Evolutionary conservation across 1,140 invertebrate species (phyloP).

Genomic region (Luehdorfia chinensis): DNA sequence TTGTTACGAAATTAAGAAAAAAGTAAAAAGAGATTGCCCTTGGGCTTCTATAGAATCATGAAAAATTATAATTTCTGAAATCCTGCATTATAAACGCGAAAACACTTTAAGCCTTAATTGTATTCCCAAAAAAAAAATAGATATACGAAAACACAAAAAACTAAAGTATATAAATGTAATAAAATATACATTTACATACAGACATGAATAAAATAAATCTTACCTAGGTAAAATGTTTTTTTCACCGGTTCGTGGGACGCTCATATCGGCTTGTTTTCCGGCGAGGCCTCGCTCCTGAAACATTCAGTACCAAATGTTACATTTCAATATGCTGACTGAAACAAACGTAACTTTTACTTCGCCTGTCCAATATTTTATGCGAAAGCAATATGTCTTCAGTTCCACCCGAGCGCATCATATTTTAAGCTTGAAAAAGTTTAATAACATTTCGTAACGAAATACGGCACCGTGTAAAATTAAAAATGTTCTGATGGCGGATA

Average conservation of each 20-base stretch:
- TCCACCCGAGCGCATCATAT: conserved; percentile 25
- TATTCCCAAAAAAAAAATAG: no score
- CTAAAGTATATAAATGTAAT: no score
- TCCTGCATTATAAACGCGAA: no score
- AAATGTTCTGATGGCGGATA: conserved; percentile 21
- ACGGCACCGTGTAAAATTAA: conserved; percentile 16
- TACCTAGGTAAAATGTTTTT: conserved; percentile 38
- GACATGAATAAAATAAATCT: no score
- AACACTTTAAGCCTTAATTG: no score
- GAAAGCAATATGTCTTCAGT: conserved; percentile 41
- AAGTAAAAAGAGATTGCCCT: no score
- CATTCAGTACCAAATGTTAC: conserved; percentile 60
- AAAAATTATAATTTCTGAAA: no score
- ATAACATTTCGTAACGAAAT: conserved; percentile 23
- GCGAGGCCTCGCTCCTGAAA: conserved; percentile 37
- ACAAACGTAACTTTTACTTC: conserved; percentile 53
- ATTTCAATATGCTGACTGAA: conserved; percentile 66
- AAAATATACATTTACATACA: no score
- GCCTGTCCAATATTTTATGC: conserved; percentile 46
- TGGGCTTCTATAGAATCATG: no score
- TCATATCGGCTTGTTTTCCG: conserved; percentile 47
- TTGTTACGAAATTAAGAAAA: no score
- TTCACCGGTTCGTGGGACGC: conserved; percentile 21
- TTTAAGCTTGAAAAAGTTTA: conserved; percentile 24
- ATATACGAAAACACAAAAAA: no score